phyloP scores from a whole-genome alignment of 2,113 vertebrate species.

The Morone saxatilis region DNA sequence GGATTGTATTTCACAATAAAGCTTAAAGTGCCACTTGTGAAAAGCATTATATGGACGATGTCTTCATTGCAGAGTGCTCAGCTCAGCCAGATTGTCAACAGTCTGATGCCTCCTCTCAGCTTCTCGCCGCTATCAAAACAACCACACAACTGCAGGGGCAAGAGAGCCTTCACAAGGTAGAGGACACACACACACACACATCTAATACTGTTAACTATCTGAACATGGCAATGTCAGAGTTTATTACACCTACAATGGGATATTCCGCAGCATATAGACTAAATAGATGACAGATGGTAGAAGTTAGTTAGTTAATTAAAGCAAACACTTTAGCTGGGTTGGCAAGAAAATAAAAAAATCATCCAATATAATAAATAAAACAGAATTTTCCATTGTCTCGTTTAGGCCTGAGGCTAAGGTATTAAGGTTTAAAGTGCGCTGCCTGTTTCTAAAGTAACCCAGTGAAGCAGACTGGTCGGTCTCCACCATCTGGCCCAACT shows the following conservation, averaged over 20 bases:
- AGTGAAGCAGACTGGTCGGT: neutral
- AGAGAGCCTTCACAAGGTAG: conserved; percentile 87
- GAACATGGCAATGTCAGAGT: too few species aligned
- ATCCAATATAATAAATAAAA: neutral
- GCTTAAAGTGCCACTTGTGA: neutral
- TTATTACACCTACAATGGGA: neutral
- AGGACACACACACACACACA: conserved; percentile 22
- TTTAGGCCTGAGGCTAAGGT: neutral
- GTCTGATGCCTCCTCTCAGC: conserved; percentile 89
- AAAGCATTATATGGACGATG: neutral
- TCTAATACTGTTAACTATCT: neutral
- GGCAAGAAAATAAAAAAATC: neutral
- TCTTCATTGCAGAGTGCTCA: conserved; percentile 90
- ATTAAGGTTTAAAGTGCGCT: neutral
- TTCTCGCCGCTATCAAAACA: conserved; percentile 87
- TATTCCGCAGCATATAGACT: neutral
- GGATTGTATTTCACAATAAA: neutral
- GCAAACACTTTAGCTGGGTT: neutral
- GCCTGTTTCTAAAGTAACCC: conserved; percentile 22
- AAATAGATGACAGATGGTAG: neutral
- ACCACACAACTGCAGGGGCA: conserved; percentile 79
- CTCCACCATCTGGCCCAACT: conserved; percentile 38
- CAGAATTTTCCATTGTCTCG: neutral
- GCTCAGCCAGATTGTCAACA: conserved; percentile 93
- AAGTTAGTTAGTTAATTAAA: neutral